Evolutionary conservation across 2,888 invertebrate genomes (phyloP).

Genomic region (Atethmia centrago): DNA sequence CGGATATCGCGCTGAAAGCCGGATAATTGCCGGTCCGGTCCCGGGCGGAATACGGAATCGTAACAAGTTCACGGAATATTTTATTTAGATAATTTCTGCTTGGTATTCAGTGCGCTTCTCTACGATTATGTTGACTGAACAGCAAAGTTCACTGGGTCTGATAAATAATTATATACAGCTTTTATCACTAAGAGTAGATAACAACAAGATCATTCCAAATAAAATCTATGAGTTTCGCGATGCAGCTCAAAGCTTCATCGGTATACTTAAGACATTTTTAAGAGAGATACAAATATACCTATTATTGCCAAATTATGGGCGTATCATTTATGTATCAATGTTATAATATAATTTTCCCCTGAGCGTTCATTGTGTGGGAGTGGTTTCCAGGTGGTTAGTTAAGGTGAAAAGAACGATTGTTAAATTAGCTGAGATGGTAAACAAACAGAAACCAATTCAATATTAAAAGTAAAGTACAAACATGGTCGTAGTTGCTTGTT

Average conservation of each 20-base stretch:
- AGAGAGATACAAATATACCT: neutral
- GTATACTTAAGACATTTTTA: too few species aligned
- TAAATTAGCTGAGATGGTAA: neutral
- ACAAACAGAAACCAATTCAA: too few species aligned
- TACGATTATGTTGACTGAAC: neutral
- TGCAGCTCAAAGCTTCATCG: too few species aligned
- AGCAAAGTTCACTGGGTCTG: neutral
- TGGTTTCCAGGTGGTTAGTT: neutral
- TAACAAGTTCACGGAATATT: slow-evolving; percentile 58
- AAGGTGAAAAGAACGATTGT: neutral
- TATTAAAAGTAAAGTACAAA: neutral
- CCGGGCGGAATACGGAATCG: slow-evolving; percentile 38
- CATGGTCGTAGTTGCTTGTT: neutral
- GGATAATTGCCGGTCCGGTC: slow-evolving; percentile 60
- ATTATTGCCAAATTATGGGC: neutral
- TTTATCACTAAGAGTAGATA: neutral
- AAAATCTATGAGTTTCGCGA: neutral
- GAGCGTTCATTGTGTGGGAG: neutral
- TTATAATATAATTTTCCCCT: neutral
- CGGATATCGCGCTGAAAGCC: slow-evolving; percentile 73
- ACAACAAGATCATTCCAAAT: neutral
- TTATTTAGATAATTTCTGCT: slow-evolving; percentile 54
- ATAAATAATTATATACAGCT: slow-evolving; percentile 1
- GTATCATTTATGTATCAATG: too few species aligned
- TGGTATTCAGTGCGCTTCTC: slow-evolving; percentile 42